Base-by-base conservation (phyloP, 2,113 vertebrate genomes). In the Ceyx cyanopectus region DNA sequence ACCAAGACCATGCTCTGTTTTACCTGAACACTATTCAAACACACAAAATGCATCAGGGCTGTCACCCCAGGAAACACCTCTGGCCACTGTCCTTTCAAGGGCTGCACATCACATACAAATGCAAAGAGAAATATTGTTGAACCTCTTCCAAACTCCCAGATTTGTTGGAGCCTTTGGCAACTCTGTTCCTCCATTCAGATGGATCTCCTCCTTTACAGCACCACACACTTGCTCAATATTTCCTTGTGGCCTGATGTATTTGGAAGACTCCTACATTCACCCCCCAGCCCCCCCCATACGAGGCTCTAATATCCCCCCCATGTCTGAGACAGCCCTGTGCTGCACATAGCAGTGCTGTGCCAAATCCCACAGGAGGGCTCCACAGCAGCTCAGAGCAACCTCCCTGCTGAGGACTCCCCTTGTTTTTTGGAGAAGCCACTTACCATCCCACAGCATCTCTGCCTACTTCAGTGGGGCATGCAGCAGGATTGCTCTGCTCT, bases 281-380 rank as follows among this genome's bases (percentile, higher is more conserved):
- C 16, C 14, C 66, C 43, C n/a, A 6, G 20, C 5, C 19, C 14
- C 66, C n/a, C 7, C 32, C 41, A 17, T 24, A 18, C 7, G 1
- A 68, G 67, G n/a, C 67, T 77, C 19, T 20, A n/a, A 40, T 32
- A 27, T n/a, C 1, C 8, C 9, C 10, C 10, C 9, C 14, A 0
- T 0, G 0, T 14, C 19, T 22, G 56, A 66, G 1, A 5, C 30
- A 14, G 46, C 12, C 14, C 53, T 2, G 0, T 10, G 20, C n/a
- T 37, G 5, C 24, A 17, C 8, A 7, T 11, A 30, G 63, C 2
- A 3, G 16, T 6, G 18, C 40, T 10, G 8, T 65, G 51, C 20
- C 61, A 66, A 45, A 16, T 13, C 10, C 1, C 2, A 1, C 45
- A 29, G 66, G 14, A 43, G 41, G 45, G 40, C 40, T 87, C 69